Evolutionary conservation across 2,888 invertebrate genomes (phyloP).

Genomic region (Ophioninae sp.): DNA sequence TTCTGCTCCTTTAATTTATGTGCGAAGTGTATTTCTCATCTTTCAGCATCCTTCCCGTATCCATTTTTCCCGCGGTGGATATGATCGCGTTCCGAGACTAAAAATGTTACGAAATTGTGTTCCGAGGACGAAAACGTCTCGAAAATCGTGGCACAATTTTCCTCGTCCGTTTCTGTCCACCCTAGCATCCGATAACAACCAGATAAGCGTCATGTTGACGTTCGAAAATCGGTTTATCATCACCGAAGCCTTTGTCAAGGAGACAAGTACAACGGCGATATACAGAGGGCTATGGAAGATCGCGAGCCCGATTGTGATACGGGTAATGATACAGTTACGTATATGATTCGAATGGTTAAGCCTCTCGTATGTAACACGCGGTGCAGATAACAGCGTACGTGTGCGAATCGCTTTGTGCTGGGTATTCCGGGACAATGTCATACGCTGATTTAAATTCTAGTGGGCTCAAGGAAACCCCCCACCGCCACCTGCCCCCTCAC

Average conservation of each 20-base stretch:
- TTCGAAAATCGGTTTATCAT: constrained; percentile 22
- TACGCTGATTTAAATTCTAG: constrained; percentile 50
- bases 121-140: neutral
- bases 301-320: neutral
- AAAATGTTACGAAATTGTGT: neutral
- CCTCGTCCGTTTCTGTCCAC: neutral
- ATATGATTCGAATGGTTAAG: constrained; percentile 18
- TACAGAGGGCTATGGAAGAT: neutral
- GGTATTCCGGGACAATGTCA: constrained; percentile 49
- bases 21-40: too few relatives aligned
- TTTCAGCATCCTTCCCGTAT: neutral
- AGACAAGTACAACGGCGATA: neutral
- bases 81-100: too few relatives aligned
- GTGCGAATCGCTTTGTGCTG: constrained; percentile 25
- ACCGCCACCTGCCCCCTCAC: neutral
- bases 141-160: neutral
- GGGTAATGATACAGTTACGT: constrained; percentile 8
- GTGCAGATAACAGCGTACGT: constrained; percentile 6
- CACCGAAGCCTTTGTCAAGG: constrained; percentile 3
- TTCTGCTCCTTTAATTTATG: too few relatives aligned
- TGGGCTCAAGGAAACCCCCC: constrained; percentile 35
- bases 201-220: constrained; percentile 29
- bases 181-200: constrained; percentile 2
- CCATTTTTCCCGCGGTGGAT: neutral
- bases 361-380: constrained; percentile 14